Evolutionary conservation across 1,140 invertebrate genomes (phyloP).

Genomic region (Camponotus floridanus): DNA sequence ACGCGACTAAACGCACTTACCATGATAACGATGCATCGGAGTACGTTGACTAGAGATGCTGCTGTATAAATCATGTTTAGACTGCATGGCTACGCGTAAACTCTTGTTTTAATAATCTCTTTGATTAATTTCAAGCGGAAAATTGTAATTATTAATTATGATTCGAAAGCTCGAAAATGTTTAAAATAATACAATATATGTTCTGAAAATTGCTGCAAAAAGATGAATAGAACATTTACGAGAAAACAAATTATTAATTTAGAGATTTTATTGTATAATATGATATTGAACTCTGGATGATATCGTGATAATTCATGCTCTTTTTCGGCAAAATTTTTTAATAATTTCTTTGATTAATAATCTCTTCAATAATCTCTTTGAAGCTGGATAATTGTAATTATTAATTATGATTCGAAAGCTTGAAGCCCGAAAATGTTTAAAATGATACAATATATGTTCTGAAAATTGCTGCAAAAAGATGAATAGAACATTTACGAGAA

Average conservation of each 20-base stretch:
- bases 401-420: not conserved
- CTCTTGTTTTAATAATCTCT: not conserved
- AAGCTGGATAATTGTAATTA: not conserved
- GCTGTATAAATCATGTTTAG: not conserved
- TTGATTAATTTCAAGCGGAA: not conserved
- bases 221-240: not conserved
- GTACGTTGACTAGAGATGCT: not conserved
- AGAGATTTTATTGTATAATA: not conserved
- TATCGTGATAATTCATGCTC: not conserved
- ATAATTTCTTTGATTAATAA: too few relatives aligned
- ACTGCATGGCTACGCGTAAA: too few relatives aligned
- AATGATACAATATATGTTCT: not conserved
- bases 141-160: not conserved
- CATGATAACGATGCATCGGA: not conserved
- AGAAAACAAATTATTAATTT: not conserved
- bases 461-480: not conserved
- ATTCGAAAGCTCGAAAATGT: not conserved
- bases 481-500: not conserved
- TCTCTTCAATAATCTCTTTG: too few relatives aligned
- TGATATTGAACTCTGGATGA: not conserved
- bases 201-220: not conserved
- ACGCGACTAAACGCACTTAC: constrained; percentile 5
- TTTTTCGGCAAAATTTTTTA: not conserved
- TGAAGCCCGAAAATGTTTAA: not conserved
- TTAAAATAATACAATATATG: not conserved